Evolutionary conservation across 1,140 invertebrate genomes (phyloP).

Genomic region (Sarcophaga peregrina): DNA sequence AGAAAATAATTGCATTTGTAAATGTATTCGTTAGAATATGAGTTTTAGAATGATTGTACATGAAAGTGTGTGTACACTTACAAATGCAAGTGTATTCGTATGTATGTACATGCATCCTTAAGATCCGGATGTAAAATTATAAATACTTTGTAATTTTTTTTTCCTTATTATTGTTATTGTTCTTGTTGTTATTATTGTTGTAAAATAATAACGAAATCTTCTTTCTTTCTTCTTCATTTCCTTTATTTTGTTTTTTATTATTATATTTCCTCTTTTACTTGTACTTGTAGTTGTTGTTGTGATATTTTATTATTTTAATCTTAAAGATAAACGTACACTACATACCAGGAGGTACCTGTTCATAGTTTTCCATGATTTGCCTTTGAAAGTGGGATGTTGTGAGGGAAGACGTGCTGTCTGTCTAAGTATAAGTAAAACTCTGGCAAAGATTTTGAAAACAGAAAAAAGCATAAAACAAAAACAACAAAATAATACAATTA

Average conservation of each 20-base stretch:
- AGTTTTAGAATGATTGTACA: too few species aligned
- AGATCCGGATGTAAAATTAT: slow-evolving; percentile 15
- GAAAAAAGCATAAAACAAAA: too few species aligned
- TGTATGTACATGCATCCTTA: neutral
- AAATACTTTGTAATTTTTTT: neutral
- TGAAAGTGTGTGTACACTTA: too few species aligned
- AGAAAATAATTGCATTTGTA: neutral
- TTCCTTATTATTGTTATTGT: neutral
- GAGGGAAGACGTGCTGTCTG: too few species aligned
- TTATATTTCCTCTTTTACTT: neutral
- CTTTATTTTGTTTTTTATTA: neutral
- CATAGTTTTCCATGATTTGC: neutral
- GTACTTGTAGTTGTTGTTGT: neutral
- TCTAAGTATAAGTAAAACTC: too few species aligned
- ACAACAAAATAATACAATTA: too few species aligned
- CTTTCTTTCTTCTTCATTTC: neutral
- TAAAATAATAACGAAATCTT: neutral
- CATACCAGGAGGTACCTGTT: neutral
- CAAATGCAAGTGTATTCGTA: too few species aligned
- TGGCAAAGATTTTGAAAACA: too few species aligned
- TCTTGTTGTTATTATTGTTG: neutral
- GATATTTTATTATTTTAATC: slow-evolving; percentile 12
- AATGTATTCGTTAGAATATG: too few species aligned
- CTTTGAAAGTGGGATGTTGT: too few species aligned
- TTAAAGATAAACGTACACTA: neutral